Conservation (phyloP, 2,888 invertebrate species). For the Ornithoptera alexandrae region DNA sequence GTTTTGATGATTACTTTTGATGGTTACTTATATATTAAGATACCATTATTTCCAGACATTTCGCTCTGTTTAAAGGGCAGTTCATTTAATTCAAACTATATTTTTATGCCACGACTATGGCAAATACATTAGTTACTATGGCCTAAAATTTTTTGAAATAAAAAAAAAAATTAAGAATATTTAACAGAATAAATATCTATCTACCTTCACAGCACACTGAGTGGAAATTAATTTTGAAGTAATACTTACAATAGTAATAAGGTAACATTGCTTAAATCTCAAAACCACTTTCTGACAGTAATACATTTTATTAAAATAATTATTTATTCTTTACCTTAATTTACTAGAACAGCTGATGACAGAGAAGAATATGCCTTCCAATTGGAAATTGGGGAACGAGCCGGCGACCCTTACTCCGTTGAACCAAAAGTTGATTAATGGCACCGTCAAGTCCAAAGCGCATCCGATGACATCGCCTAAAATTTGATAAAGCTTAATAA, state of each 20-base stretch:
- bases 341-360: constrained; percentile 98
- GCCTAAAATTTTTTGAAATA: not conserved
- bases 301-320: not conserved
- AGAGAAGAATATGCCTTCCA: constrained; percentile 99
- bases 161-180: not conserved
- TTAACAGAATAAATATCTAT: no score
- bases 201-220: no score
- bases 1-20: no score
- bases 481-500: constrained; percentile 20
- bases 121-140: not conserved
- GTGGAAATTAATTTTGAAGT: no score
- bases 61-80: no score
- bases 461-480: constrained; percentile 97
- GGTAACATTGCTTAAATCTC: no score
- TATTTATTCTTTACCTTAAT: constrained; percentile 82
- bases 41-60: no score
- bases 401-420: constrained; percentile 94
- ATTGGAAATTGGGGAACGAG: constrained; percentile 96
- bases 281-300: no score
- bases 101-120: no score
- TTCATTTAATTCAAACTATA: no score
- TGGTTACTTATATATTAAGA: no score
- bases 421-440: constrained; percentile 96
- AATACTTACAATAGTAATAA: no score
- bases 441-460: constrained; percentile 92